phyloP scores from a whole-genome alignment of 2,888 invertebrate species.

The Marasmarcha lunaedactyla region DNA sequence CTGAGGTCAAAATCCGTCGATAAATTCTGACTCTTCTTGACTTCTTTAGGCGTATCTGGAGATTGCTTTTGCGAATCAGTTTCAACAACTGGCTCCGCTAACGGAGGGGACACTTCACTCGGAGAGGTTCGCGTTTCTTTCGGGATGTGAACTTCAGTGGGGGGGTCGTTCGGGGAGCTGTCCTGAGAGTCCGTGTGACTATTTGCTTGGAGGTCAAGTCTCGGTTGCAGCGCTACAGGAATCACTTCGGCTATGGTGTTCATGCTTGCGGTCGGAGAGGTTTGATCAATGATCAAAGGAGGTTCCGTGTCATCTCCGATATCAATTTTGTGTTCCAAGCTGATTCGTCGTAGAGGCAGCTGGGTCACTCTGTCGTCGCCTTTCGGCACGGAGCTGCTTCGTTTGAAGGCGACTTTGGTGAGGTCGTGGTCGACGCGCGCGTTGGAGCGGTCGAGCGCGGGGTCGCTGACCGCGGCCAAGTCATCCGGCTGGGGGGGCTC shows the following conservation, averaged over 20 bases:
- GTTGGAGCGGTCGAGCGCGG: conserved; percentile 24
- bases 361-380: conserved; percentile 39
- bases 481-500: conserved; percentile 36
- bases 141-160: conserved; percentile 53
- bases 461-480: conserved; percentile 36
- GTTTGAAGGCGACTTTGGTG: conserved; percentile 51
- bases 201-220: conserved; percentile 38
- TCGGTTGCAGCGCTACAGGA: conserved; percentile 48
- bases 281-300: conserved; percentile 55
- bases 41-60: conserved; percentile 53
- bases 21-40: conserved; percentile 61
- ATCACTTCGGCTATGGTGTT: conserved; percentile 60
- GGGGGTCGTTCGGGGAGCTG: conserved; percentile 53
- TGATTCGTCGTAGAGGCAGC: conserved; percentile 45
- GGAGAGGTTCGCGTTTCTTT: conserved; percentile 49
- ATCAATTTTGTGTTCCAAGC: conserved; percentile 62
- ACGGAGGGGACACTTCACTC: conserved; percentile 56
- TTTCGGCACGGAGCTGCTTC: conserved; percentile 58
- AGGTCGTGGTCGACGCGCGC: conserved; percentile 47
- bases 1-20: conserved; percentile 64
- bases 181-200: conserved; percentile 51
- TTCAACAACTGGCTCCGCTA: conserved; percentile 38
- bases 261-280: conserved; percentile 55
- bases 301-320: conserved; percentile 63
- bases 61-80: conserved; percentile 52